Conservation (phyloP, 2,888 invertebrate species). For the Lapara coniferarum region DNA sequence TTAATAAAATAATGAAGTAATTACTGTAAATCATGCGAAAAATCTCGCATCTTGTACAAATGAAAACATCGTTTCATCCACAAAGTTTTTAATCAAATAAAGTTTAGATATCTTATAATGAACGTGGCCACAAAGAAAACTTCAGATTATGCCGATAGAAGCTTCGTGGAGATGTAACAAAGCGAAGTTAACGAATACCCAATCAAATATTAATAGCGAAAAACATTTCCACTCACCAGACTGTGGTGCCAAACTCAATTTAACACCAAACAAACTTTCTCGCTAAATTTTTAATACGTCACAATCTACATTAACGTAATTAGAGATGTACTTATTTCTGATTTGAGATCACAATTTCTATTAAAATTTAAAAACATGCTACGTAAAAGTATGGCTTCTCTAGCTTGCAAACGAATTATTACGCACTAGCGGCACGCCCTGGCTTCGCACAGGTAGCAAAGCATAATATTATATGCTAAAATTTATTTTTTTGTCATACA, state of each 20-base stretch:
- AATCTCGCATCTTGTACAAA: constrained; percentile 4
- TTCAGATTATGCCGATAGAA: constrained; percentile 25
- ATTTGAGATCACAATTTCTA: no score
- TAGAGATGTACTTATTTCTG: not conserved
- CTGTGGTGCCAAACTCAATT: constrained; percentile 43
- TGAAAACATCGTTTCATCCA: not conserved
- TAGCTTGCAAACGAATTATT: no score
- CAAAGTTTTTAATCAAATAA: constrained; percentile 26
- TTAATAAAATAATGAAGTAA: not conserved
- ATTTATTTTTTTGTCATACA: no score
- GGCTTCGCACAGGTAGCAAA: no score
- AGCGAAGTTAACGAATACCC: constrained; percentile 45
- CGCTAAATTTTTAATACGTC: constrained; percentile 39
- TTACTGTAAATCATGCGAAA: not conserved
- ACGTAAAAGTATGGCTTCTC: no score
- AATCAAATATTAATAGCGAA: constrained; percentile 53
- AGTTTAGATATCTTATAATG: constrained; percentile 13
- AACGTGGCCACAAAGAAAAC: constrained; percentile 25
- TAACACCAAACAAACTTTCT: constrained; percentile 40
- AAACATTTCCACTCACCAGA: constrained; percentile 42
- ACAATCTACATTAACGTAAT: not conserved
- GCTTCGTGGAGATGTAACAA: constrained; percentile 28
- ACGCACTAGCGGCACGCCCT: no score
- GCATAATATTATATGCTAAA: no score
- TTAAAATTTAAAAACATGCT: no score